Percentiles rank a stretch among this genome's conserved stretches.
phyloP scores from a whole-genome alignment of 2,888 invertebrate genomes.

The Drosophila atroscutellata region DNA sequence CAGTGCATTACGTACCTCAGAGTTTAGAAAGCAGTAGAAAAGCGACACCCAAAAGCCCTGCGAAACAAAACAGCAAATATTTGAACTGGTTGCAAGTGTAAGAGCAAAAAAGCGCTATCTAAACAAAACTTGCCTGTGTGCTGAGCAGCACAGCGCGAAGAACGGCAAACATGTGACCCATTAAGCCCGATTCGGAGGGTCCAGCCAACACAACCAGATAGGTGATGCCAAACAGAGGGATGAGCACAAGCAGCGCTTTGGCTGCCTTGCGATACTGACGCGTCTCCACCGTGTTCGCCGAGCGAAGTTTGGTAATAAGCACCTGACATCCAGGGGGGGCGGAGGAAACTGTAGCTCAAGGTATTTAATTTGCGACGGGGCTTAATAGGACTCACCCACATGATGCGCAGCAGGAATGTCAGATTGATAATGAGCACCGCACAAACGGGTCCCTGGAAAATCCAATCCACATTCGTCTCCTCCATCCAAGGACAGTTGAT shows the following conservation, averaged over 20 bases:
- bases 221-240: constrained; percentile 96
- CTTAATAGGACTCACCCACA: constrained; percentile 91
- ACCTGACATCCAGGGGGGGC: constrained; percentile 87
- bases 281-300: constrained; percentile 95
- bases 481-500: constrained; percentile 93
- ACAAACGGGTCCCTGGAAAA: constrained; percentile 94
- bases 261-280: constrained; percentile 96
- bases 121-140: constrained; percentile 90
- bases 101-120: background rate
- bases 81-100: constrained; percentile 10
- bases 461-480: constrained; percentile 93
- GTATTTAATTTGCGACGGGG: background rate
- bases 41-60: constrained; percentile 96
- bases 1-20: constrained; percentile 94
- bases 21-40: constrained; percentile 97
- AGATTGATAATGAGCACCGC: constrained; percentile 92
- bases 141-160: constrained; percentile 93
- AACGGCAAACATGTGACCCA: constrained; percentile 91
- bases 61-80: constrained; percentile 35
- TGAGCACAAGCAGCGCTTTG: constrained; percentile 95
- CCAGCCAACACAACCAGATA: constrained; percentile 94
- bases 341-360: constrained; percentile 2
- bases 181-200: constrained; percentile 90
- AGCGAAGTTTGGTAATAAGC: constrained; percentile 95
- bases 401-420: constrained; percentile 92